phyloP scores from a whole-genome alignment of 2,888 invertebrate genomes.

The Halictus ligatus region DNA sequence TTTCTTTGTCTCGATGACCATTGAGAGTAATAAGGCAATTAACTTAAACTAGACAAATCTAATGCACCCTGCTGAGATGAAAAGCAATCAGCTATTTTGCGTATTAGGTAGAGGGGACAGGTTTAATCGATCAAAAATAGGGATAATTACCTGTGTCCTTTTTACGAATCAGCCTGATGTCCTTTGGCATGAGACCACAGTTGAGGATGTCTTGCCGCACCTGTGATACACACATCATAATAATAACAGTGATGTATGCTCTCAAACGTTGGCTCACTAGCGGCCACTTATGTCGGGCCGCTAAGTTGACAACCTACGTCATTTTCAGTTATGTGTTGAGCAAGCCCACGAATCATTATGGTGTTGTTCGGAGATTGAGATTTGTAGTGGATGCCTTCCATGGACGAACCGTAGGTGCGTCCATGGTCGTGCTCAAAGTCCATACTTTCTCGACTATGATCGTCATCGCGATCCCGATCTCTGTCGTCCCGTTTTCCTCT shows the following conservation, averaged over 20 bases:
- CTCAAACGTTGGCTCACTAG: slow-evolving; percentile 65
- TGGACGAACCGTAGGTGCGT: slow-evolving; percentile 80
- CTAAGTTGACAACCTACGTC: slow-evolving; percentile 87
- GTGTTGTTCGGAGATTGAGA: slow-evolving; percentile 88
- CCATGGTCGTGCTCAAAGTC: slow-evolving; percentile 82
- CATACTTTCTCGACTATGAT: slow-evolving; percentile 80
- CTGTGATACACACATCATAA: slow-evolving; percentile 85
- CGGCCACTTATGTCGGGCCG: slow-evolving; percentile 67
- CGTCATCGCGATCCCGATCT: slow-evolving; percentile 80
- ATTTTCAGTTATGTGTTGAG: slow-evolving; percentile 91
- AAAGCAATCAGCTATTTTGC: slow-evolving; percentile 47
- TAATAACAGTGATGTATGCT: slow-evolving; percentile 71
- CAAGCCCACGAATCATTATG: slow-evolving; percentile 90
- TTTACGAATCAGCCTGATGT: slow-evolving; percentile 93
- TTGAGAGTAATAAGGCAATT: slow-evolving; percentile 26
- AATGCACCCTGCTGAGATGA: slow-evolving; percentile 47
- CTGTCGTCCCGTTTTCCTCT: slow-evolving; percentile 76
- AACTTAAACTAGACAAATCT: slow-evolving; percentile 41
- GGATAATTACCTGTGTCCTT: slow-evolving; percentile 92
- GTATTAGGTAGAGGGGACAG: slow-evolving; percentile 43
- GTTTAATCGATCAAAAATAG: slow-evolving; percentile 24
- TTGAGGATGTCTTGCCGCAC: slow-evolving; percentile 91
- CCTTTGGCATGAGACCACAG: slow-evolving; percentile 91
- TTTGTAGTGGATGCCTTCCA: slow-evolving; percentile 85
- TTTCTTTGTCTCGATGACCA: slow-evolving; percentile 7